Evolutionary conservation across 1,140 invertebrate species (phyloP).

Genomic region (Macrotrachela quadricornifera): DNA sequence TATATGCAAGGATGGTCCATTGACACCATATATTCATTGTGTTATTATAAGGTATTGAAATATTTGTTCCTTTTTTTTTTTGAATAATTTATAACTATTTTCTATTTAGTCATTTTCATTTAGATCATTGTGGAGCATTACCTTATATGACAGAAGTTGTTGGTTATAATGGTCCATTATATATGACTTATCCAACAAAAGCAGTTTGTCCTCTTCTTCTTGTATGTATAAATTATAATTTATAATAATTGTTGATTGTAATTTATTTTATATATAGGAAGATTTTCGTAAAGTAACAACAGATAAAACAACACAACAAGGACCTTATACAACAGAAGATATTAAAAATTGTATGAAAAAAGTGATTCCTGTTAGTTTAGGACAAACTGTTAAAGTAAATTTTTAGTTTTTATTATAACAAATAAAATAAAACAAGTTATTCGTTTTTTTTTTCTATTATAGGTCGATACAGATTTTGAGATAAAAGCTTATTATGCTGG

Average conservation of each 20-base stretch:
- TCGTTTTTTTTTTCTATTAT: no score
- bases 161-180: conserved; percentile 91
- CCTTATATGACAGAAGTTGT: conserved; percentile 96
- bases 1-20: conserved; percentile 54
- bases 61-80: not conserved
- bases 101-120: conserved; percentile 68
- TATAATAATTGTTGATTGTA: conserved; percentile 1
- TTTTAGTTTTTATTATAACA: no score
- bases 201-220: conserved; percentile 92
- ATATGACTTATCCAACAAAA: conserved; percentile 99
- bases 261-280: conserved; percentile 31
- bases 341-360: conserved; percentile 99
- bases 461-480: conserved; percentile 70
- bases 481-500: conserved; percentile 99
- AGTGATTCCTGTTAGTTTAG: conserved; percentile 81
- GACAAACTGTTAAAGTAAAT: conserved; percentile 68
- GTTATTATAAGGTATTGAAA: conserved; percentile 59
- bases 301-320: conserved; percentile 85
- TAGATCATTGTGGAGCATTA: conserved; percentile 93
- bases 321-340: conserved; percentile 96
- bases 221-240: conserved; percentile 27
- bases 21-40: conserved; percentile 81
- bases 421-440: no score
- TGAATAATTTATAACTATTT: not conserved
- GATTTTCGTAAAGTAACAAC: conserved; percentile 61